Evolutionary conservation across 2,113 vertebrate species (phyloP).

Genomic region (Sialia sialis): DNA sequence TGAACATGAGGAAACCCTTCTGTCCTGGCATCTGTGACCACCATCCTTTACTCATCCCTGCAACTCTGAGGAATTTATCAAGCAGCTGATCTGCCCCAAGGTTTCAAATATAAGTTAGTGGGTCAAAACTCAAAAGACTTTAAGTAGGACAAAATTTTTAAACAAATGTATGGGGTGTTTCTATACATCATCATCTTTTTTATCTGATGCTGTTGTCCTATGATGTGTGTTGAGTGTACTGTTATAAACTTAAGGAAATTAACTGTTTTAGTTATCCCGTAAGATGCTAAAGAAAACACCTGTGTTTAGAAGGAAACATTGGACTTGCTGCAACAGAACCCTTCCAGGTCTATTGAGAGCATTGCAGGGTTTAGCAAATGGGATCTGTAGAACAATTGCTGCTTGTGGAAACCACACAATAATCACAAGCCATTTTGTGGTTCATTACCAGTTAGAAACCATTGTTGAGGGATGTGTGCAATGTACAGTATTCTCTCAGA

Average conservation of each 20-base stretch:
- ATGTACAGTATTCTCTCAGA: background rate
- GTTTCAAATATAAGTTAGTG: background rate
- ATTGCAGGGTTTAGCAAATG: background rate
- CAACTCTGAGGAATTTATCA: background rate
- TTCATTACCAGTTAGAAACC: background rate
- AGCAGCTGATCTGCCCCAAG: background rate
- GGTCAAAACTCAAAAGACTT: background rate
- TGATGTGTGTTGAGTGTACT: background rate
- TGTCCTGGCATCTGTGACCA: background rate
- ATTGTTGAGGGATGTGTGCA: background rate
- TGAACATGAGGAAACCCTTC: background rate
- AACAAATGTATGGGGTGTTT: background rate
- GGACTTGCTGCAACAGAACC: background rate
- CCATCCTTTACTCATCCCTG: background rate
- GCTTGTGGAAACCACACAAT: background rate
- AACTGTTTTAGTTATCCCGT: background rate
- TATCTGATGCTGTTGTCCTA: background rate
- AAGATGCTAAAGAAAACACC: background rate
- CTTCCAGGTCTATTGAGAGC: background rate
- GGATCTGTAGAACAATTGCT: background rate
- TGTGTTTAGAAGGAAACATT: fast-evolving
- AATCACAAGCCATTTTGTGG: background rate
- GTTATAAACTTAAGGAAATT: background rate
- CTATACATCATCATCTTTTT: background rate
- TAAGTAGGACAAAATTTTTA: background rate